These are phyloP conservation scores for Halictus rubicundus DNA, from an alignment of 1,140 invertebrate species.

Conservation along the genomic window DNA sequence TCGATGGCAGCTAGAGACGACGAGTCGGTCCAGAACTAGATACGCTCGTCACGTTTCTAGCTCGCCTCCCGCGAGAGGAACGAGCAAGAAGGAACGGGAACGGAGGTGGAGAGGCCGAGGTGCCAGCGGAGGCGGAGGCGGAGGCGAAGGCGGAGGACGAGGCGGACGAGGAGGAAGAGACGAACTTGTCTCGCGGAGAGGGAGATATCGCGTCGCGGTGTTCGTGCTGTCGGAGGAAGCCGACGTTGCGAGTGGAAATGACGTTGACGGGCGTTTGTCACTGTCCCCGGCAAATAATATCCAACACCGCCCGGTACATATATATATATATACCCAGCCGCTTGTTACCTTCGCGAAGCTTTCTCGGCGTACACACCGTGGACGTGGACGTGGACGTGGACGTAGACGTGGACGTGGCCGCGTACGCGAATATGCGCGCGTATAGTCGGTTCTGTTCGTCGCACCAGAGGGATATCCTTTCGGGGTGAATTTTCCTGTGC, in stretches of 20 bases:
- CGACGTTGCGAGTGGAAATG: slow-evolving; percentile 70
- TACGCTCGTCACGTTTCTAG: slow-evolving; percentile 74
- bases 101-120: slow-evolving; percentile 20
- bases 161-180: slow-evolving; percentile 25
- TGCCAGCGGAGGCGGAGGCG: slow-evolving; percentile 7
- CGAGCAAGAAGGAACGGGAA: slow-evolving; percentile 25
- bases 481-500: slow-evolving; percentile 64
- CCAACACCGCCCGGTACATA: slow-evolving; percentile 67
- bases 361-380: slow-evolving; percentile 39
- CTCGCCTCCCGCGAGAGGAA: slow-evolving; percentile 56
- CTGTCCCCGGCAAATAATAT: slow-evolving; percentile 80
- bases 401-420: neutral
- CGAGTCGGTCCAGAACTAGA: slow-evolving; percentile 69
- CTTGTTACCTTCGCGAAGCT: slow-evolving; percentile 47
- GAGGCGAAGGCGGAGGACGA: slow-evolving; percentile 37
- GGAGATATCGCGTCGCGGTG: slow-evolving; percentile 33
- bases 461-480: slow-evolving; percentile 56
- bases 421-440: slow-evolving; percentile 18
- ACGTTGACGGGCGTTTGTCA: slow-evolving; percentile 80
- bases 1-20: slow-evolving; percentile 69
- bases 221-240: slow-evolving; percentile 49
- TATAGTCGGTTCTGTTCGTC: slow-evolving; percentile 23
- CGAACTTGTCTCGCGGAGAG: slow-evolving; percentile 31
- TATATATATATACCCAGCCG: slow-evolving; percentile 38
- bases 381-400: neutral